A percentile compares a stretch with the other conserved stretches of the same genome.
phyloP scores from a whole-genome alignment of 2,797 vertebrate species.

The Spheniscus humboldti region DNA sequence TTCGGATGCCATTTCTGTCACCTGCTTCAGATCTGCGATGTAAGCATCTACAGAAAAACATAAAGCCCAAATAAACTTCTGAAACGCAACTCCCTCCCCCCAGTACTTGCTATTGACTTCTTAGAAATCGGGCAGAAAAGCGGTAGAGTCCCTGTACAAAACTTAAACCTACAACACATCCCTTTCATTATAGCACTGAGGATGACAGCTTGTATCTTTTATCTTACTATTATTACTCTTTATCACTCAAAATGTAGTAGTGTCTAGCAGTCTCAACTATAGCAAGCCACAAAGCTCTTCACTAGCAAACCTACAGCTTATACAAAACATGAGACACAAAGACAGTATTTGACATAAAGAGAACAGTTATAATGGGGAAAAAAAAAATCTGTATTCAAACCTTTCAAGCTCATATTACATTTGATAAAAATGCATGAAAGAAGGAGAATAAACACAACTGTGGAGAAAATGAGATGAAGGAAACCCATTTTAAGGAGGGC shows the following conservation, averaged over 20 bases:
- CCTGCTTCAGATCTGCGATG: conserved; percentile 73
- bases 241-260: neutral
- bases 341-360: neutral
- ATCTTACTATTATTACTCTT: neutral
- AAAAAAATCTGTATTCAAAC: neutral
- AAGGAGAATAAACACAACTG: neutral
- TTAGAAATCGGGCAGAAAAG: neutral
- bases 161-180: neutral
- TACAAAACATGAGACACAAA: neutral
- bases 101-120: neutral
- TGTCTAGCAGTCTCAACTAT: neutral
- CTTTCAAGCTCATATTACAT: neutral
- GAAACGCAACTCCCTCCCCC: neutral
- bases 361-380: neutral
- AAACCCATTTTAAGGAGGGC: neutral
- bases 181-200: neutral
- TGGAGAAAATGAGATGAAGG: neutral
- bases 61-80: neutral
- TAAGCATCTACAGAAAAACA: conserved; percentile 70
- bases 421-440: neutral
- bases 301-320: neutral
- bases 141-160: neutral
- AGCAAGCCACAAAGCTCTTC: neutral
- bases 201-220: neutral
- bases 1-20: conserved; percentile 71